phyloP scores from a whole-genome alignment of 2,113 vertebrate species.

The Esox niger region DNA sequence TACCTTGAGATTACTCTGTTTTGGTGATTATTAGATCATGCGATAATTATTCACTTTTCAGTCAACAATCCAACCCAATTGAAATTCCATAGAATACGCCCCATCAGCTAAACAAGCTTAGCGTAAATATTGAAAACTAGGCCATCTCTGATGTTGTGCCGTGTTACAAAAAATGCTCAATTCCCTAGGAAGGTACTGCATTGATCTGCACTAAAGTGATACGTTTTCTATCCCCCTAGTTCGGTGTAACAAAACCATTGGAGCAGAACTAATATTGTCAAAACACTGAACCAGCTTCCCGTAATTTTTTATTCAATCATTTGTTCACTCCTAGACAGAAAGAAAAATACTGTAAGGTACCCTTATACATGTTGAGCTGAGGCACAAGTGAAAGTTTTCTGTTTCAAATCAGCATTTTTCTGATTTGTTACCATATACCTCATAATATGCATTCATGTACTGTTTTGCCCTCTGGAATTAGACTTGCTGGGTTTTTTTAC shows the following conservation, averaged over 20 bases:
- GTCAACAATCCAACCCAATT: slow-evolving; percentile 23
- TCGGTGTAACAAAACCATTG: slow-evolving; percentile 54
- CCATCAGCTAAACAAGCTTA: slow-evolving; percentile 42
- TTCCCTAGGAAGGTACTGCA: slow-evolving; percentile 40
- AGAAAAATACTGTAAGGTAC: slow-evolving; percentile 1
- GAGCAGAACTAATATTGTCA: slow-evolving; percentile 58
- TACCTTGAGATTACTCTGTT: slow-evolving; percentile 48
- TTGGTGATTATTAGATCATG: slow-evolving; percentile 40
- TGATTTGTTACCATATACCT: too few relatives aligned
- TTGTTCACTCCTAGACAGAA: slow-evolving; percentile 27
- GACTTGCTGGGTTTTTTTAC: too few relatives aligned
- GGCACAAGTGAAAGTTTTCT: slow-evolving; percentile 12
- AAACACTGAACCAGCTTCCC: slow-evolving; percentile 42
- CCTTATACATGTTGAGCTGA: slow-evolving; percentile 19
- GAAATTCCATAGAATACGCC: slow-evolving; percentile 32
- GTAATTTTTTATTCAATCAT: slow-evolving; percentile 43
- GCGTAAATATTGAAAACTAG: slow-evolving; percentile 45
- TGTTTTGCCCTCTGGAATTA: slow-evolving; percentile 16
- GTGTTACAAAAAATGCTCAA: slow-evolving; percentile 45
- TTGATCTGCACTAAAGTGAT: slow-evolving; percentile 53
- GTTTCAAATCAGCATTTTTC: not conserved
- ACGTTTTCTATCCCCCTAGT: too few relatives aligned
- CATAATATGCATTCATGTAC: too few relatives aligned
- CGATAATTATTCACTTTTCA: slow-evolving; percentile 51
- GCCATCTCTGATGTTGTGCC: slow-evolving; percentile 38